Evolutionary conservation across 2,113 vertebrate genomes (phyloP).

Genomic region (Oceanites oceanicus): DNA sequence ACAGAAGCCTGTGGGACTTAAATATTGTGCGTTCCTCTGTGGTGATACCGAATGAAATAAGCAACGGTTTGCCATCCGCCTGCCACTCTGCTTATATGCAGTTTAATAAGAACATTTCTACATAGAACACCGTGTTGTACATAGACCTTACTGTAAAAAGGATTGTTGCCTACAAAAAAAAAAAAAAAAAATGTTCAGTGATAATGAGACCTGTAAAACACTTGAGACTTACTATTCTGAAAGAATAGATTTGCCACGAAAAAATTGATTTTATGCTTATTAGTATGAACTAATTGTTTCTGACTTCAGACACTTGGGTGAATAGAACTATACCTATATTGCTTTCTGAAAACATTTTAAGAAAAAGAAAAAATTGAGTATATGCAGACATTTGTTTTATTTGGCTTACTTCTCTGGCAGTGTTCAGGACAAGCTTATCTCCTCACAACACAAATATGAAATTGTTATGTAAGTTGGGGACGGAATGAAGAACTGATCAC

Average conservation of each 20-base stretch:
- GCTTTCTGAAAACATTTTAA: slow-evolving; percentile 6
- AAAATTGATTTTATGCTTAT: slow-evolving; percentile 43
- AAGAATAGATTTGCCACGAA: slow-evolving; percentile 46
- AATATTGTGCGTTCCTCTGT: slow-evolving; percentile 46
- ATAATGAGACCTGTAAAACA: slow-evolving; percentile 64
- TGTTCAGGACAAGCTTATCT: slow-evolving; percentile 42
- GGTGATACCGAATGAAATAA: slow-evolving; percentile 54
- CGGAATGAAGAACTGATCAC: slow-evolving; percentile 61
- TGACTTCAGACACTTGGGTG: slow-evolving; percentile 9
- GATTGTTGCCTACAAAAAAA: slow-evolving; percentile 44
- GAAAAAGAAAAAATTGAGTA: background rate
- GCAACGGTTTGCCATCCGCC: slow-evolving; percentile 45
- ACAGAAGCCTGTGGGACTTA: slow-evolving; percentile 73
- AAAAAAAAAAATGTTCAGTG: slow-evolving; percentile 18
- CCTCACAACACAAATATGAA: slow-evolving; percentile 25
- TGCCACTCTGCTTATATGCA: slow-evolving; percentile 20
- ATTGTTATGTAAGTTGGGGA: slow-evolving; percentile 44
- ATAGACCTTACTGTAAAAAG: slow-evolving; percentile 56
- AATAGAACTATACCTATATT: slow-evolving; percentile 26
- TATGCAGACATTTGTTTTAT: slow-evolving; percentile 48
- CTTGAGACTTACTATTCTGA: slow-evolving; percentile 47
- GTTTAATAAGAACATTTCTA: slow-evolving; percentile 46
- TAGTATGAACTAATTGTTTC: slow-evolving; percentile 62
- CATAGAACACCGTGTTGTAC: slow-evolving; percentile 38
- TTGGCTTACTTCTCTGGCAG: slow-evolving; percentile 29